These are phyloP conservation scores for Micronycteris hirsuta DNA, from an alignment of 2,113 vertebrate genomes.

Conservation along the genomic window DNA sequence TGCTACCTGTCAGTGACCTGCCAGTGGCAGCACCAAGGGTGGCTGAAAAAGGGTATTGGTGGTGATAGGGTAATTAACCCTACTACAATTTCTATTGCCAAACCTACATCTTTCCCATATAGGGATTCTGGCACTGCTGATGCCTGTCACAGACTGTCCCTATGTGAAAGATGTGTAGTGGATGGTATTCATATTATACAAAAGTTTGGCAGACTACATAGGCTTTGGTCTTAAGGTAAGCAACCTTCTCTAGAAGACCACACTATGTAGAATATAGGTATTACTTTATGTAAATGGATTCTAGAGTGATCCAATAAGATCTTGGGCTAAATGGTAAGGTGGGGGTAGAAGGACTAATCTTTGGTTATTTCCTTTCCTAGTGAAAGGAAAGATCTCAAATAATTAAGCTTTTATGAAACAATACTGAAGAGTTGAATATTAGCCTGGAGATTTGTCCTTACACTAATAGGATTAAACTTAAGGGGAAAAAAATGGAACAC, in stretches of 20 bases:
- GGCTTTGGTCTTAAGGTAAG: neutral
- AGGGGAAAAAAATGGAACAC: neutral
- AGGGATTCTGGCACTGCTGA: neutral
- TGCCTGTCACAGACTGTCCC: neutral
- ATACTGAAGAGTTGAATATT: slow-evolving; percentile 14
- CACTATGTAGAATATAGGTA: neutral
- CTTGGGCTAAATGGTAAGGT: neutral
- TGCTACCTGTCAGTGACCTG: neutral
- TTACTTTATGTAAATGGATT: neutral
- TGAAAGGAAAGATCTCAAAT: neutral
- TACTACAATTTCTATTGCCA: neutral
- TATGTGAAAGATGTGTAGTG: neutral
- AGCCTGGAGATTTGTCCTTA: neutral
- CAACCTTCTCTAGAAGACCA: neutral
- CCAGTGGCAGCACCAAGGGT: neutral
- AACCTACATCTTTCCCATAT: neutral
- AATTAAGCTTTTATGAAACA: slow-evolving; percentile 40
- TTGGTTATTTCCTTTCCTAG: neutral
- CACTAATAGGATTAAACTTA: slow-evolving; percentile 24
- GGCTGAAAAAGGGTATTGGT: neutral
- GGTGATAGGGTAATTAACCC: neutral
- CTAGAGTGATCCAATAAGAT: neutral
- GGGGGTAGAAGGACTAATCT: neutral
- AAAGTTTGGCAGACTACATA: neutral
- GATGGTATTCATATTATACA: neutral